Percentiles rank a stretch among this genome's conserved stretches.
Conservation (phyloP, 2,888 invertebrate genomes). For the Pseudoips prasinana region DNA sequence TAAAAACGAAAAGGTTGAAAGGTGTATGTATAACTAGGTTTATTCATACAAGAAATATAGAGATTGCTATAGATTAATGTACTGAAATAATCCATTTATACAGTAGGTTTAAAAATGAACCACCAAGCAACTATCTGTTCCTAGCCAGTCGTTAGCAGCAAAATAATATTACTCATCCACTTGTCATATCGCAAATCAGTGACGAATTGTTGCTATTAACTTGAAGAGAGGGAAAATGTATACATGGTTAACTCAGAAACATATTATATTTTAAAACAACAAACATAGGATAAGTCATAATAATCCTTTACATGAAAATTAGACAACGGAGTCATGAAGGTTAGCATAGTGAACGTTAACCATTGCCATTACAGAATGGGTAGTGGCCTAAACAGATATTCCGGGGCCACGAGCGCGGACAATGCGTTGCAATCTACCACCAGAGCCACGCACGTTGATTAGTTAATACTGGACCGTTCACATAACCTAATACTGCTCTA, state of each 20-base stretch:
- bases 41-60: no score
- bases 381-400: constrained; percentile 81
- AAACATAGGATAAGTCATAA: no score
- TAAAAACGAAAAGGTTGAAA: no score
- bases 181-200: constrained; percentile 69
- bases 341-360: constrained; percentile 64
- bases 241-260: no score
- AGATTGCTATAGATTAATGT: no score
- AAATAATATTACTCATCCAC: constrained; percentile 70
- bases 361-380: constrained; percentile 72
- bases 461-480: constrained; percentile 75
- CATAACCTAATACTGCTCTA: constrained; percentile 67
- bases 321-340: constrained; percentile 38
- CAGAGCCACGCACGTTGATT: constrained; percentile 77
- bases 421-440: constrained; percentile 76
- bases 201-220: constrained; percentile 43
- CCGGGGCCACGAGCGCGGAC: constrained; percentile 75
- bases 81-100: no score
- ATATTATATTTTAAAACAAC: no score
- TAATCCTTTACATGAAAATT: constrained; percentile 43
- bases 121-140: no score
- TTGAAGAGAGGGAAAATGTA: no score
- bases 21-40: no score
- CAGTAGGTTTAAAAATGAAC: no score
- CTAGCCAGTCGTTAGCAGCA: no score